Evolutionary conservation across 2,797 vertebrate species (phyloP), one percentile per base, ranked within the genome.

Genomic region (Pangasius mekongensis): DNA sequence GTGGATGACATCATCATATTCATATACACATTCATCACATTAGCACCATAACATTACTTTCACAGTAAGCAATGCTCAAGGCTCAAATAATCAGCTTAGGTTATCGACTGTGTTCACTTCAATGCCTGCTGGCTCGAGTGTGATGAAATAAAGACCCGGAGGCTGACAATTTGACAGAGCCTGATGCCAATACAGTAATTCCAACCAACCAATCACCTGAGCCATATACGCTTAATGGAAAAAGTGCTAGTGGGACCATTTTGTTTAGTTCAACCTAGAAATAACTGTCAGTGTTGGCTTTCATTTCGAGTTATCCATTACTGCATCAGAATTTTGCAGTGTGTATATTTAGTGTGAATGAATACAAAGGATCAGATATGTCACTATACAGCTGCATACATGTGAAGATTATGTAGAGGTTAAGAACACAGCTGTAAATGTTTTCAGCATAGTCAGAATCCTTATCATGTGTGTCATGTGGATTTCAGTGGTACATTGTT

Each of bases 181-280:
- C 52, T 86, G 60, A 64, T 78, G 85, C 85, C 85, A 80, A 86
- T 86, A 86, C 60, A 30, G n/a, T 86, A 67, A 86, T 86, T 86
- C 27, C 47, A 66, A 52, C 74, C 74, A 78, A 86, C 85, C 85
- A 77, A 86, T 86, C 74, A 78, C 58, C 43, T 64, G 9, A 67
- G 85, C 73, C 27, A 33, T 77, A 86, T 67, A 77, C 2, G 5
- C 60, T 77, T 66, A 78, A 86, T 58, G 66, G 74, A 52, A 86
- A 86, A 86, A 54, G 30, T 86, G 30, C 60, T 39, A 77, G 71
- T 64, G 71, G 36, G 67, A 27, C 58, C 47, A 39, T 67, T 80
- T 80, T 80, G 60, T 86, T 86, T 86, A 67, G 47, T 52, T 80
- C 30, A 71, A 27, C 30, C 60, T 52, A 54, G 60, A 49, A 84